Conservation (phyloP, 2,888 invertebrate genomes). For the Platycheirus rosarum region DNA sequence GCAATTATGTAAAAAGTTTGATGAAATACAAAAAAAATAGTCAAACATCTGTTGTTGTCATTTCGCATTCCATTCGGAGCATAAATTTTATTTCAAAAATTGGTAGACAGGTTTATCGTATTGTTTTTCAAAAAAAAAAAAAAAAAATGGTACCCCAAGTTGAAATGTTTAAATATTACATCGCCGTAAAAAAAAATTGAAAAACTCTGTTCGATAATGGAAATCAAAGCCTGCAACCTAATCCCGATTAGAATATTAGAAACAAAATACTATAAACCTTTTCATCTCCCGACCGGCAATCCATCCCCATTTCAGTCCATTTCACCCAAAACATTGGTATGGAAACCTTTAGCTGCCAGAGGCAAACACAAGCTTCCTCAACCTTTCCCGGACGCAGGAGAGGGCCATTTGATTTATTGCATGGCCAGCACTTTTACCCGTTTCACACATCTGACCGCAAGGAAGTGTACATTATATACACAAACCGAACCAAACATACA, state of each 20-base stretch:
- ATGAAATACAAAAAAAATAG: too few relatives aligned
- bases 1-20: too few relatives aligned
- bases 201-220: constrained; percentile 15
- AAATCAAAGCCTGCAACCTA: constrained; percentile 36
- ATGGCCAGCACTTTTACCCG: constrained; percentile 30
- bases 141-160: too few relatives aligned
- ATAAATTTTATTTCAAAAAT: too few relatives aligned
- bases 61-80: too few relatives aligned
- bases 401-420: constrained; percentile 56
- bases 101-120: too few relatives aligned
- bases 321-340: constrained; percentile 55
- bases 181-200: constrained; percentile 5
- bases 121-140: too few relatives aligned
- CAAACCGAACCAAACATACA: constrained; percentile 39
- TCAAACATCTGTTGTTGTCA: too few relatives aligned
- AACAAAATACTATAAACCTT: constrained; percentile 27
- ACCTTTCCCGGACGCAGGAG: constrained; percentile 7
- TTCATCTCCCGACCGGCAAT: constrained; percentile 51
- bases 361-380: constrained; percentile 47
- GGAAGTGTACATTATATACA: constrained; percentile 53
- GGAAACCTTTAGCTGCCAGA: constrained; percentile 67
- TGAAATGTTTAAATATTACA: too few relatives aligned
- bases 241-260: constrained; percentile 24
- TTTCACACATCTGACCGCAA: constrained; percentile 66
- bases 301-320: constrained; percentile 63